These are phyloP conservation scores for Platichthys stellatus DNA, from an alignment of 2,113 vertebrate genomes.

Conservation along the genomic window DNA sequence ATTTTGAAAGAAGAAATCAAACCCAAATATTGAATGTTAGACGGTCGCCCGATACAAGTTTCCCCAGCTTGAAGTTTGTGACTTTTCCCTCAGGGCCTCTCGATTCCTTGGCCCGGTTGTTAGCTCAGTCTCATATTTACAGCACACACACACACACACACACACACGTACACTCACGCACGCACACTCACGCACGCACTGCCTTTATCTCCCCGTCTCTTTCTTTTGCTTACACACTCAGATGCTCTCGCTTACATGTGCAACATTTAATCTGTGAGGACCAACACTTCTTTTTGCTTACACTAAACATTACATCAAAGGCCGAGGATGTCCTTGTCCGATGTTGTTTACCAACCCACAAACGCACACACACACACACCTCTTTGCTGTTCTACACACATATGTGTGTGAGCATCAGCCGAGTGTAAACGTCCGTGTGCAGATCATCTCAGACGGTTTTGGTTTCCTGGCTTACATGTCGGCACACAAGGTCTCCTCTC, in stretches of 20 bases:
- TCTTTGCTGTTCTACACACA: no score
- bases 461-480: not conserved
- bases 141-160: conserved; percentile 26
- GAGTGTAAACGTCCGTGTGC: not conserved
- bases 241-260: conserved; percentile 33
- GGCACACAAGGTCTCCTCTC: conserved; percentile 10
- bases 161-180: conserved; percentile 31
- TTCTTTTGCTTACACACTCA: conserved; percentile 15
- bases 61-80: conserved; percentile 43
- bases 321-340: not conserved
- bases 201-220: conserved; percentile 32
- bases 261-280: conserved; percentile 36
- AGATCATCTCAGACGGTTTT: no score
- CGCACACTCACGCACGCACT: conserved; percentile 20
- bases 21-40: conserved; percentile 8
- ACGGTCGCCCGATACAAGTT: conserved; percentile 14
- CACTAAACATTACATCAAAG: conserved; percentile 31
- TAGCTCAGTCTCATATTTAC: conserved; percentile 59
- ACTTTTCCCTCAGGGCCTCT: conserved; percentile 45
- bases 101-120: conserved; percentile 38
- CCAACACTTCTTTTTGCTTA: conserved; percentile 19
- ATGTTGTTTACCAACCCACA: conserved; percentile 5
- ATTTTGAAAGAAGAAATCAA: not conserved
- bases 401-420: no score
- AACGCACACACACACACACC: not conserved